These are phyloP conservation scores for Spea bombifrons DNA, from an alignment of 2,113 vertebrate species.

Conservation along the genomic window DNA sequence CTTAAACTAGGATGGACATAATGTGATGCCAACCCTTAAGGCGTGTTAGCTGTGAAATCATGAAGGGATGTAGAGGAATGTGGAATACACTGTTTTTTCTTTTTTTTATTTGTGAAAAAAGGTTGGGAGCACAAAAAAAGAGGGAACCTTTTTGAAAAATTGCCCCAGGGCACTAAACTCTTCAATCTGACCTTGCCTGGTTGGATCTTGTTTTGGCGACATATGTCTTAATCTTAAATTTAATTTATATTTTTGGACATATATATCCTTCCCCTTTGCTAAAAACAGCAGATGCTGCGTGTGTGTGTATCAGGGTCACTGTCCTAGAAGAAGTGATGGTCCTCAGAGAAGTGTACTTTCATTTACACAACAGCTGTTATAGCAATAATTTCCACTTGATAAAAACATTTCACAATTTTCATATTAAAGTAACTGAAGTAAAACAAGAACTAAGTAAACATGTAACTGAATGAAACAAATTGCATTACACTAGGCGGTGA, in stretches of 20 bases:
- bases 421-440: slow-evolving; percentile 18
- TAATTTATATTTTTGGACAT: slow-evolving; percentile 12
- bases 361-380: slow-evolving; percentile 43
- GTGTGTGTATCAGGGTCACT: slow-evolving; percentile 29
- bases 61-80: too few relatives aligned
- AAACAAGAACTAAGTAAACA: slow-evolving; percentile 14
- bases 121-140: too few relatives aligned
- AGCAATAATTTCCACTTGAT: slow-evolving; percentile 26
- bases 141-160: too few relatives aligned
- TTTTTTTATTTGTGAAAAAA: too few relatives aligned
- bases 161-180: too few relatives aligned
- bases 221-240: slow-evolving; percentile 4
- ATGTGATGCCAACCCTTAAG: too few relatives aligned
- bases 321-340: slow-evolving; percentile 41
- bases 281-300: slow-evolving; percentile 40
- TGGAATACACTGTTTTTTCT: too few relatives aligned
- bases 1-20: too few relatives aligned
- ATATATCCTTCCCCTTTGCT: neutral
- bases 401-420: slow-evolving; percentile 27
- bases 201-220: too few relatives aligned
- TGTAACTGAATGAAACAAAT: slow-evolving; percentile 22
- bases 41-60: too few relatives aligned
- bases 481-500: neutral
- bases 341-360: slow-evolving; percentile 41
- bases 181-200: too few relatives aligned